A percentile compares a stretch with the other conserved stretches of the same genome.
Conservation (phyloP, 2,797 vertebrate species). For the Etheostoma perlongum region DNA sequence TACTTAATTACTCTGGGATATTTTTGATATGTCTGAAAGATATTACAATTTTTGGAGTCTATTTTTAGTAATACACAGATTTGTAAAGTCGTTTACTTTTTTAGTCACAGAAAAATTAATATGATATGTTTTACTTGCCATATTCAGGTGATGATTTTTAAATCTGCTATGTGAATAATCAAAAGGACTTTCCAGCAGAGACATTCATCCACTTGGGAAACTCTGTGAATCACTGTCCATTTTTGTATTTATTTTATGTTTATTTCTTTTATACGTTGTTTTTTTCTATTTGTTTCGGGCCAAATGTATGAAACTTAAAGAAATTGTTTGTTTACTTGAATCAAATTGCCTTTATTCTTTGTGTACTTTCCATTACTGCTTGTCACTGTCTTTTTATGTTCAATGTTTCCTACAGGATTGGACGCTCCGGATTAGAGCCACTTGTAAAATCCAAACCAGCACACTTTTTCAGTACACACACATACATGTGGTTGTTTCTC, state of each 20-base stretch:
- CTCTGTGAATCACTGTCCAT: conserved; percentile 54
- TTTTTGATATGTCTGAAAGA: conserved; percentile 72
- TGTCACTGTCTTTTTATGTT: conserved; percentile 38
- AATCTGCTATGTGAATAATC: conserved; percentile 50
- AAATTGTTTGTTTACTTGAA: conserved; percentile 63
- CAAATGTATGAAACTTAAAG: conserved; percentile 60
- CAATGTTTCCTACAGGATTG: conserved; percentile 11
- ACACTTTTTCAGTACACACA: conserved; percentile 37
- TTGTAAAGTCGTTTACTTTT: conserved; percentile 85
- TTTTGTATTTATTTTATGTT: conserved; percentile 46
- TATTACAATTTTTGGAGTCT: conserved; percentile 77
- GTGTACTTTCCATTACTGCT: conserved; percentile 33
- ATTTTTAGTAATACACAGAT: conserved; percentile 83
- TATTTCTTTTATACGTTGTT: conserved; percentile 1
- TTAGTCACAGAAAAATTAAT: conserved; percentile 69
- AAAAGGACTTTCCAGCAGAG: conserved; percentile 41
- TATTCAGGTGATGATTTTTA: conserved; percentile 67
- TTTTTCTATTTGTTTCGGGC: conserved; percentile 38
- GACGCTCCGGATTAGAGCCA: conserved; percentile 19
- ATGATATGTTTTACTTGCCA: conserved; percentile 63
- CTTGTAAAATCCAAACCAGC: conserved; percentile 70
- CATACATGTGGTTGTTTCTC: conserved; percentile 14
- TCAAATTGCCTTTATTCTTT: conserved; percentile 34
- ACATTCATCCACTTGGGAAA: conserved; percentile 42
- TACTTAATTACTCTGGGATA: conserved; percentile 75